Evolutionary conservation across 2,113 vertebrate species (phyloP), one percentile per base, ranked within the genome.

Genomic region (Perognathus longimembris): DNA sequence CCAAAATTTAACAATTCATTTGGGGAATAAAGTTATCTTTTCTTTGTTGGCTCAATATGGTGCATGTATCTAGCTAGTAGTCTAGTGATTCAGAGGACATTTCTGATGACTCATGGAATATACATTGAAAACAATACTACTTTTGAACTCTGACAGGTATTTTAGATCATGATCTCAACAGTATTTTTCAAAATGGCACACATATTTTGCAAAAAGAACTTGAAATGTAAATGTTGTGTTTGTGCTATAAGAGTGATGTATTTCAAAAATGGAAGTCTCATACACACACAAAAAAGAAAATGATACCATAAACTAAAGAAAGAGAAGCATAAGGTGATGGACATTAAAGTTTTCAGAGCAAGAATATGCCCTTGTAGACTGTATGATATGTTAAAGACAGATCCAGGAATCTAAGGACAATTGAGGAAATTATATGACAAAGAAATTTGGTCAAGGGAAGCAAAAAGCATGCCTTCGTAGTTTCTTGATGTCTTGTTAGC

Each of bases 201-300:
- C 81, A 34, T 73, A 57, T 91, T 98, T 98, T 97, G 88, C 97
- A 98, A 97, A 94, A 70, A 26, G 80, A 93, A 90, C 28, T 69
- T 94, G 84, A 95, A 45, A 66, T 97, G 96, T 98, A 97, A 88
- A 96, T 91, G 97, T 80, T 96, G 88, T 95, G n/a, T 96, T 81
- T 95, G 97, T 97, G 93, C 85, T 97, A 71, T 97, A 95, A 97
- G 36, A 97, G 76, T 95, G 94, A 75, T 45, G 96, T 97, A 95
- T 94, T 97, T 96, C 94, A 94, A 95, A 36, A 96, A 95, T 54
- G 17, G 50, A 54, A 54, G 50, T 54, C 50, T 54, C 50, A 54
- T 4, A n/a, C n/a, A n/a, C n/a, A n/a, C 50, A 54, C 14, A 54
- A 18, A 54, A 54, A 54, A n/a, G n/a, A 82, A 91, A 81, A 81